These are phyloP conservation scores for Hippopotamyrus pictus DNA, from an alignment of 2,797 vertebrate genomes.

Conservation along the genomic window DNA sequence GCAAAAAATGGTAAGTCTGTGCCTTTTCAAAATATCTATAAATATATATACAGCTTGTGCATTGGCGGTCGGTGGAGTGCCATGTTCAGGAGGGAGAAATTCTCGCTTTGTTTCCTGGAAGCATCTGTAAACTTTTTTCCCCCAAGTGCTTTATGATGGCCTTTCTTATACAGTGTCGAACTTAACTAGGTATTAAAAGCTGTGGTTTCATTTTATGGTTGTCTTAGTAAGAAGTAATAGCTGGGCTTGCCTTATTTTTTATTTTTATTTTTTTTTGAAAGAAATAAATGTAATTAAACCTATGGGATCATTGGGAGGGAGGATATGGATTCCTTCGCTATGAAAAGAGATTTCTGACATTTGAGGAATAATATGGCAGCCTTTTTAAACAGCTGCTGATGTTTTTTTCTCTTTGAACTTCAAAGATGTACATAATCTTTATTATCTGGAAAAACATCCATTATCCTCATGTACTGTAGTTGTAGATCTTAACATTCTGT, in stretches of 20 bases:
- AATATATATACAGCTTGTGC: slow-evolving; percentile 17
- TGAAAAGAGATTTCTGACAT: neutral
- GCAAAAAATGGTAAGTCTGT: slow-evolving; percentile 39
- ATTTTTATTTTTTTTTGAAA: neutral
- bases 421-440: slow-evolving; percentile 11
- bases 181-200: slow-evolving; percentile 8
- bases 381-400: slow-evolving; percentile 4
- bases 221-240: neutral
- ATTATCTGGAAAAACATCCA: neutral
- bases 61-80: slow-evolving; percentile 18
- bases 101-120: neutral
- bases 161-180: slow-evolving; percentile 13
- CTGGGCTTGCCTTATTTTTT: neutral
- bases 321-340: neutral
- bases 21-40: slow-evolving; percentile 39
- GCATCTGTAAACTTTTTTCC: neutral
- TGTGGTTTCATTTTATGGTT: slow-evolving; percentile 1
- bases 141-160: slow-evolving; percentile 24
- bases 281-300: neutral
- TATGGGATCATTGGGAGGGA: neutral
- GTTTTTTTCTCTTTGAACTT: neutral
- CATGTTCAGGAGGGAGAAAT: neutral
- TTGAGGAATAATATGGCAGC: neutral
- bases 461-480: neutral
- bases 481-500: neutral